Evolutionary conservation across 2,797 vertebrate species (phyloP), one percentile per base, ranked within the genome.

Genomic region (Etheostoma perlongum): DNA sequence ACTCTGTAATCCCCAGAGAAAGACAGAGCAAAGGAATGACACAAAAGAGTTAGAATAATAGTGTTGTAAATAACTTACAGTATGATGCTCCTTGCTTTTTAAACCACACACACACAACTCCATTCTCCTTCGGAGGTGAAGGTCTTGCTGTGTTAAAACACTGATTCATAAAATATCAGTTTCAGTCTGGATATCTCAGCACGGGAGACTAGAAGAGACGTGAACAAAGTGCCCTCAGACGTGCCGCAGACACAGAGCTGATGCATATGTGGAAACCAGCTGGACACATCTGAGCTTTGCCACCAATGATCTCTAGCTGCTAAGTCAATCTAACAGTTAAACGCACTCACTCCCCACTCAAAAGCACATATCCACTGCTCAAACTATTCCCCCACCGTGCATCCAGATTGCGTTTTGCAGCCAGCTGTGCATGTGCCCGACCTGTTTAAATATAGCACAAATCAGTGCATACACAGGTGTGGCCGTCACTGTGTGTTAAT

Each of bases 251-350:
- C 63, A 47, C 10, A 30, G 46, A 46, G 44, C 25, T n/a, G 36
- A 49, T 61, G 77, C 47, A 21, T 82, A 83, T 89, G 71, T 63
- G 59, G 61, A 88, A 88, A 91, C 47, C 90, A 91, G 91, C 84
- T 88, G 88, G 78, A 81, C 64, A 8, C 79, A 59, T 83, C 73
- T 64, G 69, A 84, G 65, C 60, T 61, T 47, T 12, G 6, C 49
- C 57, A 23, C 66, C 51, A 36, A 67, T 64, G 72, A 83, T 78
- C 65, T 85, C 67, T 52, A 46, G 72, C 86, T 82, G 84, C 66
- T 67, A 71, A 82, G 68, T 83, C 76, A 76, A 89, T 89, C 77
- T 68, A 69, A 74, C 86, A 91, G 88, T 88, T 77, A 71, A 89
- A 86, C 60, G 4, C 57, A 60, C 54, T 86, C 81, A 70, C 55